Evolutionary conservation across 2,797 vertebrate species (phyloP), one percentile per base, ranked within the genome.

Genomic region (Oryzias sinensis): DNA sequence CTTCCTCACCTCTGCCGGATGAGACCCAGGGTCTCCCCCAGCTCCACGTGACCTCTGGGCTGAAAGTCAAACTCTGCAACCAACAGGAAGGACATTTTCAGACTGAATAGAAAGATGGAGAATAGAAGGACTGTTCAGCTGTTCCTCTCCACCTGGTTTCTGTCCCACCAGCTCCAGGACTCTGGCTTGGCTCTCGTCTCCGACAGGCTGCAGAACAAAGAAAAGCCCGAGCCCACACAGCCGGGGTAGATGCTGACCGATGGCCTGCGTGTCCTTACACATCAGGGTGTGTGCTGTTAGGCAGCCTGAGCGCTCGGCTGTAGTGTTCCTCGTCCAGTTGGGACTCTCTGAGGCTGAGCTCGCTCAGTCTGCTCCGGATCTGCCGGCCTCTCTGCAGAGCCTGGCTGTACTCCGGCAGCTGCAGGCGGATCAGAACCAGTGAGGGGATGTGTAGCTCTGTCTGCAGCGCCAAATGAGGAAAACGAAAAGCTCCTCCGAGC

Each of bases 141-240:
- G 14, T 22, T 61, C 13, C 43, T 13, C 3, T 40, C 42, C 76
- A 97, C 96, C 94, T 86, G 90, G 91, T 75, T 93, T 96, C 66
- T 91, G 71, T 8, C 95, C 95, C 0, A 95, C 81, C 14, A 93
- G 67, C 29, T 94, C 94, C 51, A 95, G 56, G 70, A 96, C 89
- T 1, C 53, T 92, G 0, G 94, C 95, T 52, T 94, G 92, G 59
- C 92, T 96, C 87, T 97, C 94, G 1, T 96, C 94, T 59, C 96
- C 96, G 0, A 93, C 2, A 0, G 95, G 95, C 96, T 98, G 78
- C 24, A 52, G 37, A 33, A 20, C 45, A 29, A 16, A 50, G 2
- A 41, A n/a, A n/a, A n/a, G n/a, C n/a, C n/a, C n/a, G n/a, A n/a
- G n/a, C n/a, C n/a, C n/a, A n/a, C n/a, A n/a, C n/a, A n/a, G n/a